phyloP scores from a whole-genome alignment of 1,140 invertebrate genomes.

The Megalopta genalis region DNA sequence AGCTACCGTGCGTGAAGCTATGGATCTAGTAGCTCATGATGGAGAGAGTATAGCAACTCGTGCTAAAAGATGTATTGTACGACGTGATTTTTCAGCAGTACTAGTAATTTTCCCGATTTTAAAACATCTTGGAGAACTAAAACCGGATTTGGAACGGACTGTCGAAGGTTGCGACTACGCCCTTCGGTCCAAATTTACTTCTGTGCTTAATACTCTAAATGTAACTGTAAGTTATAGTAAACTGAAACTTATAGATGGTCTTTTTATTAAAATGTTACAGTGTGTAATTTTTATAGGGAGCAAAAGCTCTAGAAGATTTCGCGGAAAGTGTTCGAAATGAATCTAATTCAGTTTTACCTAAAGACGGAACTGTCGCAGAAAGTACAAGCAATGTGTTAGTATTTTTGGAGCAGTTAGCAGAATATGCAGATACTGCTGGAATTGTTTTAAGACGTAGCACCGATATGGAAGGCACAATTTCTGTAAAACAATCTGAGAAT shows the following conservation, averaged over 20 bases:
- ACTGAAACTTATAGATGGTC: neutral
- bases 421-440: constrained; percentile 89
- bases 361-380: constrained; percentile 98
- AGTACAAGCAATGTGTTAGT: constrained; percentile 95
- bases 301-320: constrained; percentile 95
- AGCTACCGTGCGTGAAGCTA: constrained; percentile 89
- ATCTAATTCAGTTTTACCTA: constrained; percentile 90
- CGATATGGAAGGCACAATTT: constrained; percentile 79
- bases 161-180: constrained; percentile 87
- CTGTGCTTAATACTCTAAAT: constrained; percentile 87
- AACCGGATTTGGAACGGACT: constrained; percentile 91
- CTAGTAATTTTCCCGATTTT: constrained; percentile 92
- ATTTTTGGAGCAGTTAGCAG: constrained; percentile 91
- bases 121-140: constrained; percentile 89
- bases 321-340: constrained; percentile 94
- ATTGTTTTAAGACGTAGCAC: constrained; percentile 81
- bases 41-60: constrained; percentile 90
- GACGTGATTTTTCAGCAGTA: constrained; percentile 91
- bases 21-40: constrained; percentile 91
- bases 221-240: constrained; percentile 82
- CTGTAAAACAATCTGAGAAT: constrained; percentile 80
- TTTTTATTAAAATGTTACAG: constrained; percentile 4
- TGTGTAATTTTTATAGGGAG: constrained; percentile 82
- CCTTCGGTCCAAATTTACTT: constrained; percentile 86
- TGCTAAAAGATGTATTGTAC: constrained; percentile 89